phyloP scores from a whole-genome alignment of 2,888 invertebrate genomes.

The Polymixis lichenea region DNA sequence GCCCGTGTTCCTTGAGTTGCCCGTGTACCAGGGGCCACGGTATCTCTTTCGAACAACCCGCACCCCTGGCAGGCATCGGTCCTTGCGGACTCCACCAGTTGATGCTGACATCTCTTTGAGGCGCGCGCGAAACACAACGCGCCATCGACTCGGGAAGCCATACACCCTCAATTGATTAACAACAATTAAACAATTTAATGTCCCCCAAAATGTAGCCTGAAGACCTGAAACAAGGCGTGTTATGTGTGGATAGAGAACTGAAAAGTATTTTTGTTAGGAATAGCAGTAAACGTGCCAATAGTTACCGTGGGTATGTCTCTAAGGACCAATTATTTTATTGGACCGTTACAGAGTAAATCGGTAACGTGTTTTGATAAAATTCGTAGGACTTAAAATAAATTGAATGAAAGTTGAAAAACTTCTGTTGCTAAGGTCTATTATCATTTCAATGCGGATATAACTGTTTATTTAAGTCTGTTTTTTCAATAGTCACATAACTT shows the following conservation, averaged over 20 bases:
- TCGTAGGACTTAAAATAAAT: constrained; percentile 1
- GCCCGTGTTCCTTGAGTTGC: no score
- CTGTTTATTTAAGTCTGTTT: not conserved
- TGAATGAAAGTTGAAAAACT: constrained; percentile 2
- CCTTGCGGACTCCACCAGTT: no score
- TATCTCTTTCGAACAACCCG: no score
- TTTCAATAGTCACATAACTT: no score
- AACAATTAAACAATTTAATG: no score
- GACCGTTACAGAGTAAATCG: not conserved
- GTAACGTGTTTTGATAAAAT: constrained; percentile 18
- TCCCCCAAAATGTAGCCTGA: no score
- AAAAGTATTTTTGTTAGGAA: constrained; percentile 16
- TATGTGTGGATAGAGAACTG: not conserved
- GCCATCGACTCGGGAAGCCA: no score
- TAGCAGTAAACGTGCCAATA: not conserved
- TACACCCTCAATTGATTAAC: no score
- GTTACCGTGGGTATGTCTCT: constrained; percentile 17
- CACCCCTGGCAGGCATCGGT: no score
- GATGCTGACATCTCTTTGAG: no score
- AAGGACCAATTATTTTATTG: constrained; percentile 20
- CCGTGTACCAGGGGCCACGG: no score
- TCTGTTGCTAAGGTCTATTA: not conserved
- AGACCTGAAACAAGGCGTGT: not conserved
- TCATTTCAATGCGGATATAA: not conserved
- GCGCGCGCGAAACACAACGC: no score